Evolutionary conservation across 2,888 invertebrate genomes (phyloP).

Genomic region (Melinopterus prodromus): DNA sequence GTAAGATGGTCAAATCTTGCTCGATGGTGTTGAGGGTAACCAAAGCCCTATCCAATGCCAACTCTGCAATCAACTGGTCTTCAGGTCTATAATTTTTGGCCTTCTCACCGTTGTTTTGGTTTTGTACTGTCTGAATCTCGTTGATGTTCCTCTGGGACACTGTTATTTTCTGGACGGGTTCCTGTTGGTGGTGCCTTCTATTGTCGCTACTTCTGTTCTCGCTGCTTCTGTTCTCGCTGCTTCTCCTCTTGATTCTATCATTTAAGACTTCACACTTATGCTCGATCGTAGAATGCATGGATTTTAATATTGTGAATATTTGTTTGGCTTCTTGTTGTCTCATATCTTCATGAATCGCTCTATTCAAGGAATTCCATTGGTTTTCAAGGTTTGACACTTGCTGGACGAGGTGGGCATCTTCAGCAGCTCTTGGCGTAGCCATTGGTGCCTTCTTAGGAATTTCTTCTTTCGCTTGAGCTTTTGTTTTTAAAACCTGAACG

Average conservation of each 20-base stretch:
- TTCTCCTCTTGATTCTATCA: not conserved
- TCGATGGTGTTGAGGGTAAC: not conserved
- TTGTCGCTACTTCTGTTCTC: not conserved
- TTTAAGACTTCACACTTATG: not conserved
- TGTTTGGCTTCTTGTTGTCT: slow-evolving; percentile 27
- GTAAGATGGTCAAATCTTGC: slow-evolving; percentile 35
- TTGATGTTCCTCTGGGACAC: slow-evolving; percentile 19
- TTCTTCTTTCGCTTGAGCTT: not conserved
- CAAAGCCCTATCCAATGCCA: not conserved
- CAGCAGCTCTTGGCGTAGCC: slow-evolving; percentile 12
- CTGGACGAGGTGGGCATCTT: slow-evolving; percentile 5
- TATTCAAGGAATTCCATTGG: slow-evolving; percentile 29
- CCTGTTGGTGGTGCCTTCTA: not conserved
- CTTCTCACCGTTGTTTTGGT: slow-evolving; percentile 19
- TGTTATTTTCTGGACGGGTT: not conserved
- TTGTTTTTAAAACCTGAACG: not conserved
- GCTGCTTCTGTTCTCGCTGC: not conserved
- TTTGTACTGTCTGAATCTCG: slow-evolving; percentile 34
- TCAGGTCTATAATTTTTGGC: slow-evolving; percentile 34
- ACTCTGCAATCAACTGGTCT: slow-evolving; percentile 36
- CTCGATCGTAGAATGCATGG: not conserved
- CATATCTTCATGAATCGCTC: slow-evolving; percentile 24
- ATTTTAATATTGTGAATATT: slow-evolving; percentile 4
- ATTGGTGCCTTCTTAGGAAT: not conserved
- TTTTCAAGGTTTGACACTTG: slow-evolving; percentile 27